These are phyloP conservation scores for Drosophila monieri DNA, from an alignment of 2,888 invertebrate species.

Conservation along the genomic window DNA sequence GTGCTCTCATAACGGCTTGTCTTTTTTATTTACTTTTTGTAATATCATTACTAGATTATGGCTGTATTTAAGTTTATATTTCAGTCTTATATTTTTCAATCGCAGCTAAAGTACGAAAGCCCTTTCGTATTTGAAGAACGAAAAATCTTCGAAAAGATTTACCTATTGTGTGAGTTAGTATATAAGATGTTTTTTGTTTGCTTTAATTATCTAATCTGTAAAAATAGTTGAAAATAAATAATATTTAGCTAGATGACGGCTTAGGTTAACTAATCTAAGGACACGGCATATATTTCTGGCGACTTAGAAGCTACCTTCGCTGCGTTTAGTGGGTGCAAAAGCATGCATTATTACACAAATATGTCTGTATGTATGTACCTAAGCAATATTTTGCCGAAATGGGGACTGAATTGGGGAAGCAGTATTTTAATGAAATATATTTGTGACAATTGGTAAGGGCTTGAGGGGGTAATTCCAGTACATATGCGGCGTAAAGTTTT, in stretches of 20 bases:
- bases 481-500: too few species aligned
- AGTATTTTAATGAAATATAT: too few species aligned
- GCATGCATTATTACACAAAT: too few species aligned
- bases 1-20: constrained; percentile 25
- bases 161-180: constrained; percentile 47
- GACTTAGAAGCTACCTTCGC: neutral
- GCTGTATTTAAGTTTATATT: constrained; percentile 5
- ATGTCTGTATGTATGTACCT: too few species aligned
- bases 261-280: constrained; percentile 43
- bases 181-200: constrained; percentile 69
- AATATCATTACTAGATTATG: constrained; percentile 11
- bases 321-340: neutral
- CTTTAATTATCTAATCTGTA: constrained; percentile 67
- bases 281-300: constrained; percentile 20
- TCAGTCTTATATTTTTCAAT: neutral
- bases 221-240: constrained; percentile 79
- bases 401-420: too few species aligned
- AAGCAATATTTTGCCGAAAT: too few species aligned
- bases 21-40: constrained; percentile 11
- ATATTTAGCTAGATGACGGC: constrained; percentile 76
- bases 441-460: too few species aligned
- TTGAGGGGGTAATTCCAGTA: too few species aligned
- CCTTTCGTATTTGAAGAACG: neutral
- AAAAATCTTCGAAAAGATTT: neutral
- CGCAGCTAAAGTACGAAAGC: constrained; percentile 29